These are phyloP conservation scores for Pangasius macronema DNA, from an alignment of 2,797 vertebrate genomes.

Conservation along the genomic window DNA sequence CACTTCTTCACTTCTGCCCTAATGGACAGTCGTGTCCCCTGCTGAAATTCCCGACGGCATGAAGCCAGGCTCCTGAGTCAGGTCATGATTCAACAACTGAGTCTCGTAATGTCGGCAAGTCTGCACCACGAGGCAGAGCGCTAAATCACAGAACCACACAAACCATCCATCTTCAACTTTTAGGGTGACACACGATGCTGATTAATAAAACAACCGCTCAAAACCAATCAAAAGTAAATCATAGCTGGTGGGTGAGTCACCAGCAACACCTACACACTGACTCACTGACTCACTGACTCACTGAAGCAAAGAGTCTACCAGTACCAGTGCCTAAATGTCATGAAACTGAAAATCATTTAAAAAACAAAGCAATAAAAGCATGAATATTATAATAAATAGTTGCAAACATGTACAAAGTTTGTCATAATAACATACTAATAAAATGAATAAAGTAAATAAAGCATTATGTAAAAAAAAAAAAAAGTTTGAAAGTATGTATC, in stretches of 20 bases:
- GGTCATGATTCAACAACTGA: background rate
- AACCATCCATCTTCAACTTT: background rate
- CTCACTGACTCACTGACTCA: background rate
- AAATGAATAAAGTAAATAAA: background rate
- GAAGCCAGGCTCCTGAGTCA: constrained; percentile 4
- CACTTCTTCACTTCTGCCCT: constrained; percentile 4
- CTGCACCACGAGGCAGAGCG: background rate
- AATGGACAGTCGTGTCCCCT: constrained; percentile 1
- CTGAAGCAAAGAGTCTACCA: background rate
- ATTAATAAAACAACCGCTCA: constrained; percentile 13
- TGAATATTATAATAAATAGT: background rate
- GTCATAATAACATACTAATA: background rate
- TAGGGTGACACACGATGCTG: background rate
- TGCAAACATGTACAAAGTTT: background rate
- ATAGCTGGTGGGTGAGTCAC: background rate
- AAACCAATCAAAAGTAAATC: background rate
- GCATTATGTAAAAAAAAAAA: background rate
- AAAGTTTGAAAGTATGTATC: background rate
- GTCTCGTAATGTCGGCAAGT: background rate
- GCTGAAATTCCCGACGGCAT: background rate
- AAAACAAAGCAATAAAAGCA: background rate
- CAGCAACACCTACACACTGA: background rate
- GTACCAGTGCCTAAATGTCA: background rate
- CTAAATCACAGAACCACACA: background rate
- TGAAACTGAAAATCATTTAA: background rate